A percentile compares a stretch with the other conserved stretches of the same genome.
These are phyloP conservation scores for Eulithis prunata DNA, from an alignment of 2,888 invertebrate genomes.

Conservation along the genomic window DNA sequence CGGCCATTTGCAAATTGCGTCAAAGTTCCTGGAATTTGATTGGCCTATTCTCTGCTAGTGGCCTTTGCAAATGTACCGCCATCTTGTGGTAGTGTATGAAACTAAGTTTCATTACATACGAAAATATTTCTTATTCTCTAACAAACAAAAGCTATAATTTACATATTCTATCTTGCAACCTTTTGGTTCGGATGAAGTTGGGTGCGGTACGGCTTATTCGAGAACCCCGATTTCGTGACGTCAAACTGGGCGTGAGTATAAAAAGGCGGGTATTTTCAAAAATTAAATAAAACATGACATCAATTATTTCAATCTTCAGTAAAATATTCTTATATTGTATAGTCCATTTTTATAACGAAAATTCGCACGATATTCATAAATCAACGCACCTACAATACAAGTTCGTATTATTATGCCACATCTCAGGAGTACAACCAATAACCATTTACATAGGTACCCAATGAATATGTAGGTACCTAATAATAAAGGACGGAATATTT, in stretches of 20 bases:
- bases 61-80: constrained; percentile 58
- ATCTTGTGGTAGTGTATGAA: constrained; percentile 54
- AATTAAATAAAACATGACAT: not conserved
- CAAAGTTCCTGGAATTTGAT: constrained; percentile 79
- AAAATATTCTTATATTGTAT: no score
- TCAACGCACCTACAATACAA: no score
- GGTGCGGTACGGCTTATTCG: constrained; percentile 79
- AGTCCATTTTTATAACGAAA: no score
- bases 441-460: no score
- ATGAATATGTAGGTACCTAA: no score
- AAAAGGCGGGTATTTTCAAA: constrained; percentile 58
- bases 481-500: no score
- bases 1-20: constrained; percentile 86
- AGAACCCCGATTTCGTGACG: constrained; percentile 82
- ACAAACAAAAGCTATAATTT: constrained; percentile 27
- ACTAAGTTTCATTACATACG: constrained; percentile 49
- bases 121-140: constrained; percentile 45
- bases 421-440: no score
- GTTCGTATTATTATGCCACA: no score
- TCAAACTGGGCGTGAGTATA: constrained; percentile 83
- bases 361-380: no score
- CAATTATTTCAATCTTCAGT: no score
- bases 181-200: constrained; percentile 59
- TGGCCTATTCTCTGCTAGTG: constrained; percentile 75
- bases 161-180: constrained; percentile 45